A percentile compares a stretch with the other conserved stretches of the same genome.
Conservation (phyloP, 2,888 invertebrate genomes). For the Netelia fuscicornis region DNA sequence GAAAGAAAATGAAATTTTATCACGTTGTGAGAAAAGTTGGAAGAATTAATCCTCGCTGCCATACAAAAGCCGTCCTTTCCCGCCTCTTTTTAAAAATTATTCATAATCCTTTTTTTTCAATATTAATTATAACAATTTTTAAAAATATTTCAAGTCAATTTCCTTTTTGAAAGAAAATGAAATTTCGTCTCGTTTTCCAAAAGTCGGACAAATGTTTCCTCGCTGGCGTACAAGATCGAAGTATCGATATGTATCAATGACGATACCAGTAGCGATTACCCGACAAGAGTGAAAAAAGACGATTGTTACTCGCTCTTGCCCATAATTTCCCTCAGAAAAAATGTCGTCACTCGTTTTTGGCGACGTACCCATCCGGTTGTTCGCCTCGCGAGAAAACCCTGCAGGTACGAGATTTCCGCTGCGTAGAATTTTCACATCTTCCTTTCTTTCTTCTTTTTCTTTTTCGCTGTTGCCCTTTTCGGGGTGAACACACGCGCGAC, state of each 20-base stretch:
- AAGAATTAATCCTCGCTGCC: slow-evolving; percentile 39
- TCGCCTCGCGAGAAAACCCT: background rate
- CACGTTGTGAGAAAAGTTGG: slow-evolving; percentile 2
- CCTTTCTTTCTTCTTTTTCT: slow-evolving; percentile 17
- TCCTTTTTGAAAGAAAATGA: background rate
- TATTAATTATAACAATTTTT: no score
- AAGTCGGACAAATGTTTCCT: slow-evolving; percentile 46
- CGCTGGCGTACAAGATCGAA: background rate
- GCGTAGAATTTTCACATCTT: slow-evolving; percentile 55
- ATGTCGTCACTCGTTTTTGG: no score
- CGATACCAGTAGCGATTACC: slow-evolving; percentile 38
- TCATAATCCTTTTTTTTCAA: no score
- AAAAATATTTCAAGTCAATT: background rate
- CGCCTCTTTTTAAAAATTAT: no score
- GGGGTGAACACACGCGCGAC: slow-evolving; percentile 35
- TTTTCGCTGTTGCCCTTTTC: slow-evolving; percentile 39
- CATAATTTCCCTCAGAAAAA: no score
- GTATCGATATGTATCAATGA: background rate
- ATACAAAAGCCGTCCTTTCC: background rate
- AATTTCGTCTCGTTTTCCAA: slow-evolving; percentile 4
- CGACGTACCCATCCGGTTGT: background rate
- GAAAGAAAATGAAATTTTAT: background rate
- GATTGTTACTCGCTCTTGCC: background rate
- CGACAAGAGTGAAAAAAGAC: background rate
- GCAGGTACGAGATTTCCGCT: slow-evolving; percentile 54